Percentiles rank a stretch among this genome's conserved stretches.
These are phyloP conservation scores for Neoarius graeffei DNA, from an alignment of 2,113 vertebrate species.

Conservation along the genomic window DNA sequence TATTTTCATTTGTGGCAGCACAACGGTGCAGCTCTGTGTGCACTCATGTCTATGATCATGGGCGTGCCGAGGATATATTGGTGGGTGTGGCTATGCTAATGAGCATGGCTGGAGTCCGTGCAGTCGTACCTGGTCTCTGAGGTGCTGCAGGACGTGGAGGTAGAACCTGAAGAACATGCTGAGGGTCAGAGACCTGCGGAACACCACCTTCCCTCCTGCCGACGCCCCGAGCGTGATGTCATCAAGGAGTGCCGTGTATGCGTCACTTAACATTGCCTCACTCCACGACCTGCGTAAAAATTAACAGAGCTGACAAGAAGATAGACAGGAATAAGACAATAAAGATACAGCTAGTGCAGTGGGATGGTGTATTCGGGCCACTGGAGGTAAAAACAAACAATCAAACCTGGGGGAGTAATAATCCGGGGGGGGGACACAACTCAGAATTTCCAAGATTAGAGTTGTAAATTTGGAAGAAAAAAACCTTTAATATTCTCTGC, in stretches of 20 bases:
- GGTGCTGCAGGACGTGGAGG: conserved; percentile 76
- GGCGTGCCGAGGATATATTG: neutral
- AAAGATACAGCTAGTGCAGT: no score
- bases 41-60: neutral
- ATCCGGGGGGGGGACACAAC: no score
- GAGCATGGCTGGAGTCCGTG: neutral
- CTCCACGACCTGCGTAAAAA: conserved; percentile 73
- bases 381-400: no score
- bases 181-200: conserved; percentile 80
- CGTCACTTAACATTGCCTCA: conserved; percentile 75
- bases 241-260: conserved; percentile 78
- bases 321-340: no score
- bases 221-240: conserved; percentile 74
- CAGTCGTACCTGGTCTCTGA: conserved; percentile 65
- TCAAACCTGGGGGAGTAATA: no score
- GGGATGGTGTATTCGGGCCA: no score
- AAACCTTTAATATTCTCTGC: no score
- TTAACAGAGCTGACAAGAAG: neutral
- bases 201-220: conserved; percentile 76
- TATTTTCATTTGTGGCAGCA: neutral
- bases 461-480: no score
- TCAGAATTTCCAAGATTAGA: no score
- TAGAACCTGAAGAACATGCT: conserved; percentile 90
- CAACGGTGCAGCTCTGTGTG: neutral
- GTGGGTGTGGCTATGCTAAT: neutral